Evolutionary conservation across 2,797 vertebrate genomes (phyloP).

Genomic region (Aotus griseimembra): DNA sequence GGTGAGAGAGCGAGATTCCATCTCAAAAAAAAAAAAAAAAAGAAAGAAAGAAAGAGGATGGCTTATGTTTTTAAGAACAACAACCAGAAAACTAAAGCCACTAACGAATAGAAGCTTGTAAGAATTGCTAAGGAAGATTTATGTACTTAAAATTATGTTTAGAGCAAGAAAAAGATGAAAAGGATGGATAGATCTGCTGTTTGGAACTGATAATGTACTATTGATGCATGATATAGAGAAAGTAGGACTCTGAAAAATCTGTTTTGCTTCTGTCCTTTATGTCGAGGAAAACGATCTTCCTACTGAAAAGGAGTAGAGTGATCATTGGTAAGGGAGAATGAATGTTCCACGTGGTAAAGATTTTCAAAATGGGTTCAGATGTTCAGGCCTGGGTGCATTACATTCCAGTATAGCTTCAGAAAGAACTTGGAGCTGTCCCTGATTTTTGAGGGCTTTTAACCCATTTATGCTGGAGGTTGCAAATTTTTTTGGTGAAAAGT

Average conservation of each 20-base stretch:
- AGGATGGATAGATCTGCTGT: not conserved
- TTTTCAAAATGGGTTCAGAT: not conserved
- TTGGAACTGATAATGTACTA: not conserved
- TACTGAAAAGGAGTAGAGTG: not conserved
- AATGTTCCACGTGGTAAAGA: not conserved
- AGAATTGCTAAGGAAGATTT: conserved; percentile 22
- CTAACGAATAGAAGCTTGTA: not conserved
- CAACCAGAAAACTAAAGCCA: not conserved
- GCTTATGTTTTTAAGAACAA: not conserved
- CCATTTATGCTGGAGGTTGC: not conserved
- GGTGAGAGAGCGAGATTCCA: no score
- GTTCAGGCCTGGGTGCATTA: not conserved
- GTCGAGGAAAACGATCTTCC: conserved; percentile 3
- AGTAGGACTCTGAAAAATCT: conserved; percentile 15
- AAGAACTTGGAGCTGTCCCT: not conserved
- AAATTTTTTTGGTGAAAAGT: not conserved
- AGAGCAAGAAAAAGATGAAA: not conserved
- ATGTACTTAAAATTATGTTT: conserved; percentile 22
- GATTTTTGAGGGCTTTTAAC: not conserved
- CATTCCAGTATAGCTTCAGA: conserved; percentile 39
- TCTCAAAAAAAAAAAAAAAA: no score
- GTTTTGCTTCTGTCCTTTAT: conserved; percentile 18
- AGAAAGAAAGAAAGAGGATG: not conserved
- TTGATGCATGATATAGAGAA: not conserved
- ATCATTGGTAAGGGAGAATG: not conserved